These are phyloP conservation scores for Emberiza fucata DNA, from an alignment of 2,113 vertebrate genomes.

Conservation along the genomic window DNA sequence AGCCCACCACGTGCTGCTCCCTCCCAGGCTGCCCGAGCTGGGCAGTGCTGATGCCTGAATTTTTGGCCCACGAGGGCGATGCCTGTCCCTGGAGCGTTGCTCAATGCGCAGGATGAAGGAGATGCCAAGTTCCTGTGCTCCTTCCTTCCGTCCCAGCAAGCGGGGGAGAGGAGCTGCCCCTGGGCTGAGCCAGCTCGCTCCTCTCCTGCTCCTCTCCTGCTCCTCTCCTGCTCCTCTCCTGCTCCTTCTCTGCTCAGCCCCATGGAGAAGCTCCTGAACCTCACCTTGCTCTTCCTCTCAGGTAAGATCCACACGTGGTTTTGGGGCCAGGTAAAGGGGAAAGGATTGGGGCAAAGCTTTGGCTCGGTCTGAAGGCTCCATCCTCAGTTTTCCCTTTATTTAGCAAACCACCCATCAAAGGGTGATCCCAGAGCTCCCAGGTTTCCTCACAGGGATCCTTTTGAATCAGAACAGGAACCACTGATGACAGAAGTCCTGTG, in stretches of 20 bases:
- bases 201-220: background rate
- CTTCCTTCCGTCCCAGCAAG: background rate
- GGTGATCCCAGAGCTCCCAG: background rate
- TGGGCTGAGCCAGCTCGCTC: background rate
- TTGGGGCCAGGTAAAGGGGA: background rate
- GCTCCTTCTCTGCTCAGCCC: background rate
- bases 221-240: background rate
- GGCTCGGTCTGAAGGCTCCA: background rate
- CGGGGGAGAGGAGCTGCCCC: background rate
- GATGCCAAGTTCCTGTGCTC: conserved; percentile 62
- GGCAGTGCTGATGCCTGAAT: conserved; percentile 39
- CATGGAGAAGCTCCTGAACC: conserved; percentile 34
- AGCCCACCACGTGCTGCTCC: background rate
- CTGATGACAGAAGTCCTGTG: background rate
- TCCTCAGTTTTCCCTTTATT: background rate
- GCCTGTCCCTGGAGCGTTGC: conserved; percentile 13
- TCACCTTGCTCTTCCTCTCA: conserved; percentile 27
- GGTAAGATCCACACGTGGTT: background rate
- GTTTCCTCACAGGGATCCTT: background rate
- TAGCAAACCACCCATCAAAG: background rate
- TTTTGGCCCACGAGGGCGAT: background rate
- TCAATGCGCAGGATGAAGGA: conserved; percentile 35
- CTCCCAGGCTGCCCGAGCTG: background rate
- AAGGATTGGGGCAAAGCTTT: background rate
- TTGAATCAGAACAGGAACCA: background rate